A percentile compares a stretch with the other conserved stretches of the same genome.
Evolutionary conservation across 2,888 invertebrate genomes (phyloP).

Genomic region (Philereme transversata): DNA sequence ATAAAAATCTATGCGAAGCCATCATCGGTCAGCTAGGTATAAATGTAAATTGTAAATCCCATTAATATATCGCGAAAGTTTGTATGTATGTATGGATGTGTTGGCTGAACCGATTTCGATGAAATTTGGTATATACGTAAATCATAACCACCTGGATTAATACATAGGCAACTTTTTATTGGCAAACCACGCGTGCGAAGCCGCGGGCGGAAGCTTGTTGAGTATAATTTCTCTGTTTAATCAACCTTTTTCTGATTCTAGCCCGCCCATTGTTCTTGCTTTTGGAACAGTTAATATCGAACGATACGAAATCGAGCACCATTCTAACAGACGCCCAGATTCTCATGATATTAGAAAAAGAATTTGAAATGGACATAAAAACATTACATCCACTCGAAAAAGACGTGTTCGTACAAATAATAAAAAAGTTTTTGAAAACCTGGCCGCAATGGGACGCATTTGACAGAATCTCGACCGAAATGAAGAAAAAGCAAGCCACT

Average conservation of each 20-base stretch:
- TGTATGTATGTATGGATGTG: too few relatives aligned
- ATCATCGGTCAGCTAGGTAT: too few relatives aligned
- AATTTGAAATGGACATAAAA: slow-evolving; percentile 54
- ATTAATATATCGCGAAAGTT: too few relatives aligned
- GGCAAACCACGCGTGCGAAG: too few relatives aligned
- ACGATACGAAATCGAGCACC: slow-evolving; percentile 60
- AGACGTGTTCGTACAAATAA: slow-evolving; percentile 63
- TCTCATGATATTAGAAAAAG: slow-evolving; percentile 58
- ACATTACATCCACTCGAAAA: slow-evolving; percentile 57
- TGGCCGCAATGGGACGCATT: slow-evolving; percentile 74
- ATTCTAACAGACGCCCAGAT: slow-evolving; percentile 67
- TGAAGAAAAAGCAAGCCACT: slow-evolving; percentile 43
- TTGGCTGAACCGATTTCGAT: too few relatives aligned
- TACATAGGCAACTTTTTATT: too few relatives aligned
- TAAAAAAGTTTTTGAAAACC: slow-evolving; percentile 68
- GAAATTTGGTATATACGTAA: too few relatives aligned
- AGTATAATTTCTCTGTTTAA: not conserved
- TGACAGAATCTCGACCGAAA: slow-evolving; percentile 49
- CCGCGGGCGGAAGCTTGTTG: too few relatives aligned
- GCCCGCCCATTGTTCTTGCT: slow-evolving; percentile 65
- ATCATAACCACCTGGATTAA: too few relatives aligned
- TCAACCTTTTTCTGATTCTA: slow-evolving; percentile 42
- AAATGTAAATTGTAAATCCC: too few relatives aligned
- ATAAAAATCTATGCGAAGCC: too few relatives aligned
- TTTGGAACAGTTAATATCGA: slow-evolving; percentile 58